phyloP scores from a whole-genome alignment of 2,888 invertebrate genomes.

The Chouioia cunea region DNA sequence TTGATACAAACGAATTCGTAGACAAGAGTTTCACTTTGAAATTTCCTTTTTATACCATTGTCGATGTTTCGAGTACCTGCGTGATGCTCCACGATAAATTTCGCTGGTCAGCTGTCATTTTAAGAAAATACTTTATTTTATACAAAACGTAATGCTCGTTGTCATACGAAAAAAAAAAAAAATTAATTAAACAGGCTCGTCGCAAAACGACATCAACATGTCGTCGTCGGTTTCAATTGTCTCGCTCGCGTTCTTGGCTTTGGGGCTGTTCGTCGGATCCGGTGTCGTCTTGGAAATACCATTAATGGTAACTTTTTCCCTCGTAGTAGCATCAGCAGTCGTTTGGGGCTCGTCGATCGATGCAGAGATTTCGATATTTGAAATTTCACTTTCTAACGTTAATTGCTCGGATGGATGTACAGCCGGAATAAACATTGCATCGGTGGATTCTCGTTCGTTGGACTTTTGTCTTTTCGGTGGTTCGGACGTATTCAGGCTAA shows the following conservation, averaged over 20 bases:
- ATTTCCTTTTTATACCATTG: too few relatives aligned
- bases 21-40: too few relatives aligned
- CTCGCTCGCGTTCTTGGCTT: background rate
- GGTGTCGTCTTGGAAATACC: background rate
- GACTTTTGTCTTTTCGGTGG: background rate
- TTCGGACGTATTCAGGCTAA: background rate
- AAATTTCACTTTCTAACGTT: background rate
- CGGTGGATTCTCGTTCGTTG: too few relatives aligned
- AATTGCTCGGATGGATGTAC: too few relatives aligned
- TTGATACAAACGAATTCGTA: too few relatives aligned
- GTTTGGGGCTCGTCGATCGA: background rate
- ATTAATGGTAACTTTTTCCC: background rate
- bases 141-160: background rate
- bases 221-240: background rate
- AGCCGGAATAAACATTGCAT: too few relatives aligned
- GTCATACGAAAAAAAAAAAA: background rate
- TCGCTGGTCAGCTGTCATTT: too few relatives aligned
- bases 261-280: background rate
- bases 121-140: conserved; percentile 10
- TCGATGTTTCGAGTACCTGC: too few relatives aligned
- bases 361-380: background rate
- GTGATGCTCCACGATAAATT: too few relatives aligned
- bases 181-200: conserved; percentile 24
- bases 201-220: conserved; percentile 18
- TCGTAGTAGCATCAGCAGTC: background rate